Evolutionary conservation across 2,113 vertebrate species (phyloP), one percentile per base, ranked within the genome.

Genomic region (Grammatotria lemairii): DNA sequence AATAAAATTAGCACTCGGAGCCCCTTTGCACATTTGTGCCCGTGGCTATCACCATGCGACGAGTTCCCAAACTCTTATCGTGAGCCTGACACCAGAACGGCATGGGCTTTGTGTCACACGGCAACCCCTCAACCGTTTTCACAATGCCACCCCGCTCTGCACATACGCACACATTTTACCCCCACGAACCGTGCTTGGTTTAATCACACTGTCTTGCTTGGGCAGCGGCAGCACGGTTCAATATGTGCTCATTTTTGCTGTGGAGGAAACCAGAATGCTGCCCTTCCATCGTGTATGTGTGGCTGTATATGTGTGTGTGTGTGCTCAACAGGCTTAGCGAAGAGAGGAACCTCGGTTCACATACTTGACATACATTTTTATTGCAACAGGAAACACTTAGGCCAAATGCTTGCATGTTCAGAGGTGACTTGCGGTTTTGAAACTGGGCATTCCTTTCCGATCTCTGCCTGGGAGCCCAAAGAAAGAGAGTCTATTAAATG

Each of bases 371-470:
- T 93, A 93, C 89, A 89, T 94, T 95, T 95, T 95, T 95, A 94
- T 96, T 94, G 94, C 92, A 95, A 95, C 93, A 95, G 95, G 94
- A 96, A 96, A 87, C 90, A 94, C 93, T 96, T 96, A 93, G 93
- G 91, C 88, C 91, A 94, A 95, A 92, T 89, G 91, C 91, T 93
- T 86, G 91, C 92, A 94, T 92, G 93, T 95, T 94, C 93, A 60
- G 92, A 95, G 94, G 94, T 94, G 95, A 93, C 94, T 95, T 95
- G 94, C 35, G 89, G 93, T 94, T 95, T 92, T 84, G 8, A 88
- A 88, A 91, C 91, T 92, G 93, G 90, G 88, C 94, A 94, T 95
- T 95, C 93, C 93, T 94, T 92, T 91, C 91, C 87, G 80, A 92
- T 94, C 91, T 86, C 81, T 79, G 93, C 90, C 91, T 93, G 93